These are phyloP conservation scores for Mimachlamys varia DNA, from an alignment of 2,888 invertebrate genomes.

Conservation along the genomic window DNA sequence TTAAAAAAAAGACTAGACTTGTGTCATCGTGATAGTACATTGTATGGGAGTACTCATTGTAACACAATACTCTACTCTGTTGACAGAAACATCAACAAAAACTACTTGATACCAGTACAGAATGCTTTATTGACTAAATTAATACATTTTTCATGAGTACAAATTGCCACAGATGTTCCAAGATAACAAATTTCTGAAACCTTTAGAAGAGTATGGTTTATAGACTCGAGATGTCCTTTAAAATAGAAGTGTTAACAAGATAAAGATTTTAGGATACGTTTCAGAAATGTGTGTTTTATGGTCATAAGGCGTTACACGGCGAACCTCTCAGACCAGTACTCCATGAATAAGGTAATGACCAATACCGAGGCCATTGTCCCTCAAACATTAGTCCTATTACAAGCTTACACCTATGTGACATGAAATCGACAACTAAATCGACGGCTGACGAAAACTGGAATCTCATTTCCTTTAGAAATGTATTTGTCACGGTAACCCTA, in stretches of 20 bases:
- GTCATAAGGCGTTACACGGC: not conserved
- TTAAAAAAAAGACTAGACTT: not conserved
- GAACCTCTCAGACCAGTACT: not conserved
- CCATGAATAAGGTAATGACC: not conserved
- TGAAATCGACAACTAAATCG: not conserved
- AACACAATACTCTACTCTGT: not conserved
- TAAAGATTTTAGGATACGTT: not conserved
- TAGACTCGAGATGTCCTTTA: not conserved
- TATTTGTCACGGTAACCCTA: constrained; percentile 11
- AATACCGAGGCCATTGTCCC: not conserved
- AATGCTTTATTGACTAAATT: not conserved
- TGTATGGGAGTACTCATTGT: not conserved
- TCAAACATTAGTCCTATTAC: not conserved
- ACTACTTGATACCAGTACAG: not conserved
- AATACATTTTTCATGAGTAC: not conserved
- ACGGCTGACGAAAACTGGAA: constrained; percentile 1
- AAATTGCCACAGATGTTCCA: not conserved
- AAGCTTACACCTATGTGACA: not conserved
- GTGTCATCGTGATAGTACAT: not conserved
- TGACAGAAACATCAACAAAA: not conserved
- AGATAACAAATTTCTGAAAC: not conserved
- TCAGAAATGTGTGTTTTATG: not conserved
- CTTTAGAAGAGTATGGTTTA: not conserved
- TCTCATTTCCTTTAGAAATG: not conserved
- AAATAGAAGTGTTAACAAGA: not conserved